These are phyloP conservation scores for Drosophila paulistorum DNA, from an alignment of 1,140 invertebrate genomes.

Conservation along the genomic window DNA sequence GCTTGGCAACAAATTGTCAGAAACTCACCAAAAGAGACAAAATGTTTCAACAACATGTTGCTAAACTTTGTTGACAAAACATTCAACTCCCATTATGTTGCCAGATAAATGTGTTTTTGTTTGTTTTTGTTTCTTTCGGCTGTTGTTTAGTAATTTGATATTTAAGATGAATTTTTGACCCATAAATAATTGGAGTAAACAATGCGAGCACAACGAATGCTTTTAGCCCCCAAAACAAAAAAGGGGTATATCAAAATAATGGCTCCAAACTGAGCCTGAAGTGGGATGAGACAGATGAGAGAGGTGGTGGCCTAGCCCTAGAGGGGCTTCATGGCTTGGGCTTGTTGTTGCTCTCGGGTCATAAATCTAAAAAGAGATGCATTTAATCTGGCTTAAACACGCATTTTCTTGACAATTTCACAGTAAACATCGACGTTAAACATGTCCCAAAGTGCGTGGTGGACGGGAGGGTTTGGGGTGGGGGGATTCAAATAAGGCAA, in stretches of 20 bases:
- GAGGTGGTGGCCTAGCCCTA: background rate
- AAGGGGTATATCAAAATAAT: conserved; percentile 4
- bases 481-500: conserved; percentile 15
- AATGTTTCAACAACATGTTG: conserved; percentile 38
- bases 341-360: conserved; percentile 22
- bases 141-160: conserved; percentile 46
- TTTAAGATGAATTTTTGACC: conserved; percentile 57
- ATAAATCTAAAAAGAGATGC: conserved; percentile 67
- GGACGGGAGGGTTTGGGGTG: background rate
- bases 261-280: conserved; percentile 25
- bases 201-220: conserved; percentile 58
- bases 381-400: conserved; percentile 79
- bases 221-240: background rate
- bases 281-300: no score
- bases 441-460: conserved; percentile 38
- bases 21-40: conserved; percentile 27
- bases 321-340: conserved; percentile 20
- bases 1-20: background rate
- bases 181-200: conserved; percentile 77
- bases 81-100: background rate
- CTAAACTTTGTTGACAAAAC: conserved; percentile 28
- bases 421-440: conserved; percentile 64
- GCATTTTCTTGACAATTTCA: conserved; percentile 80
- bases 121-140: conserved; percentile 1
- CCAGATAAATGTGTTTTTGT: background rate